Evolutionary conservation across 1,140 invertebrate species (phyloP), one percentile per base, ranked within the genome.

Genomic region (Drosophila nannoptera): DNA sequence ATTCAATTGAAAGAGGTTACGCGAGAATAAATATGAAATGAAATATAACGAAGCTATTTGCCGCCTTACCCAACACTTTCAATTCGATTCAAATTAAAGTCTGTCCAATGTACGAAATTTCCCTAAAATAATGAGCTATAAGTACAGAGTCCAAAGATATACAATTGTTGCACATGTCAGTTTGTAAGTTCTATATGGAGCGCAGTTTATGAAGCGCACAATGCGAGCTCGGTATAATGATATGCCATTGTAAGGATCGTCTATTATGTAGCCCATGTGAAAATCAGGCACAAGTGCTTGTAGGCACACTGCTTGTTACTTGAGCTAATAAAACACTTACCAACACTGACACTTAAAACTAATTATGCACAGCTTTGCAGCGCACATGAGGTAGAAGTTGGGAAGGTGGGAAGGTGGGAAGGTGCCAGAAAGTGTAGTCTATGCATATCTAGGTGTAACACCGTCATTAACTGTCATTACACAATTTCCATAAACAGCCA

Each of bases 381-480:
- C 40, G 14, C 14, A 14, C 40, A 14, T n/a, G 40, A 43, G 11
- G 16, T 11, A 7, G 32, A 33, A 32, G 48, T n/a, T 14, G 12
- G 48, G n/a, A 14, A 12, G 5, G 12, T 3, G 14, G n/a, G n/a
- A n/a, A 32, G 48, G 32, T 14, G 12, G 48, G n/a, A 14, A 12
- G 5, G 12, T 3, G 14, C 14, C 45, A 7, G 12, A 33, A 4
- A 16, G 12, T 11, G 22, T 22, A 33, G 42, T 22, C 35, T 48
- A 42, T 68, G 42, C 31, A 60, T 55, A 68, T 77, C 70, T 82
- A 77, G 75, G 73, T 78, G 78, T 69, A 78, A 78, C 67, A 54
- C 69, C 73, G 73, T 84, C 80, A 86, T 84, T 84, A 84, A 76
- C 81, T 80, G 81, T 84, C 81, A 84, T 84, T 84, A 84, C 81